Percentiles rank a stretch among this genome's conserved stretches.
Conservation (phyloP, 2,797 vertebrate species). For the Melanotaenia pygmaea region DNA sequence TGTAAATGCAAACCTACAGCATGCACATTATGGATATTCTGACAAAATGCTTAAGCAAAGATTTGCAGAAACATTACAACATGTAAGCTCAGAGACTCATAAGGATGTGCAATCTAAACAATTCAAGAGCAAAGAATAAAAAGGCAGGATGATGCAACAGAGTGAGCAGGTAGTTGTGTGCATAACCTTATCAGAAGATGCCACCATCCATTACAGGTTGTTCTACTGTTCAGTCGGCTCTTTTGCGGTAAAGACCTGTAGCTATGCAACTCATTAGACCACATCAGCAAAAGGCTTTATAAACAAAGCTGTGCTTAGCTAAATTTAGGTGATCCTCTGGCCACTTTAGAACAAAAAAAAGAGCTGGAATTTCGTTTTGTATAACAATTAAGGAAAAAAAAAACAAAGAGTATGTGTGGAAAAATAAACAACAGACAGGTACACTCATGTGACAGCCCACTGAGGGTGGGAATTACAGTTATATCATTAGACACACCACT, state of each 20-base stretch:
- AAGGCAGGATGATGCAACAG: slow-evolving; percentile 5
- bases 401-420: background rate
- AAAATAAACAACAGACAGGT: background rate
- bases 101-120: slow-evolving; percentile 15
- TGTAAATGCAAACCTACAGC: background rate
- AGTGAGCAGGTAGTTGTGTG: slow-evolving; percentile 11
- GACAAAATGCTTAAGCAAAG: background rate
- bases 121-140: background rate
- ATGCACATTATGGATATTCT: background rate
- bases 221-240: slow-evolving; percentile 5
- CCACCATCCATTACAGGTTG: background rate
- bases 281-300: background rate
- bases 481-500: slow-evolving; percentile 2
- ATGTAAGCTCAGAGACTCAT: background rate
- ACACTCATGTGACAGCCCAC: background rate
- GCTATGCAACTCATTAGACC: slow-evolving; percentile 34
- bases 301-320: slow-evolving; percentile 1
- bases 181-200: slow-evolving; percentile 9
- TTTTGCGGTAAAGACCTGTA: slow-evolving; percentile 17
- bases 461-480: background rate
- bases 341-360: background rate
- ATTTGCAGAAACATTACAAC: background rate
- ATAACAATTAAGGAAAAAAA: background rate
- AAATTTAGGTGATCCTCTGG: background rate
- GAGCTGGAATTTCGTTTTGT: background rate